These are phyloP conservation scores for Coturnix japonica DNA, from an alignment of 2,113 vertebrate genomes.

Conservation along the genomic window DNA sequence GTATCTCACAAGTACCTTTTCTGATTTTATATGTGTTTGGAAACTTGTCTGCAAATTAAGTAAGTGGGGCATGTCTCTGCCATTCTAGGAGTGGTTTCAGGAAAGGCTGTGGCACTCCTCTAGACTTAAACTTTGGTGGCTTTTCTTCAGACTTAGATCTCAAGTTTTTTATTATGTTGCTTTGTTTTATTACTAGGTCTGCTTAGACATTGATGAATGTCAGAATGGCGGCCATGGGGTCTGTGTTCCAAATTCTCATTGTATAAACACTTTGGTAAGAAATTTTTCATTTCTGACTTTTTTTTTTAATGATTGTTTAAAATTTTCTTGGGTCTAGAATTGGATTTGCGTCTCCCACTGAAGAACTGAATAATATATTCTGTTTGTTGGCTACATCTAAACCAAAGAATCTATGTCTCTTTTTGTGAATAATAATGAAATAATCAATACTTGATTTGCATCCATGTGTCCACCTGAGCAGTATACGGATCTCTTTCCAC, in stretches of 20 bases:
- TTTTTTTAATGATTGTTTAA: neutral
- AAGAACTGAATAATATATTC: neutral
- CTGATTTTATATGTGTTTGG: neutral
- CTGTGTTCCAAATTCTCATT: constrained; percentile 90
- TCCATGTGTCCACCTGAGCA: neutral
- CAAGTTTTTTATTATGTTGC: neutral
- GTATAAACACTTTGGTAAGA: constrained; percentile 92
- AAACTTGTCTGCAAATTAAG: neutral
- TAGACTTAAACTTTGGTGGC: neutral
- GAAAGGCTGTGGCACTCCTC: neutral
- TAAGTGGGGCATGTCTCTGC: neutral
- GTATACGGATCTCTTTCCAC: neutral
- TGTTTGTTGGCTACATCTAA: neutral
- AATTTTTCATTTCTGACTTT: neutral
- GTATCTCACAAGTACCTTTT: neutral
- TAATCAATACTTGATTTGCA: neutral
- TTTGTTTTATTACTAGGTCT: constrained; percentile 69
- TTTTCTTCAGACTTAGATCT: neutral
- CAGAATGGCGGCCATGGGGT: constrained; percentile 82
- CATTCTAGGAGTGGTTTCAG: neutral
- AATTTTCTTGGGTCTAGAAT: neutral
- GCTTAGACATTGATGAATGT: constrained; percentile 92
- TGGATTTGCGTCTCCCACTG: neutral
- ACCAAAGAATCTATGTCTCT: neutral
- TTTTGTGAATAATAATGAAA: neutral